These are phyloP conservation scores for Xestia ashworthii DNA, from an alignment of 2,888 invertebrate species.

Conservation along the genomic window DNA sequence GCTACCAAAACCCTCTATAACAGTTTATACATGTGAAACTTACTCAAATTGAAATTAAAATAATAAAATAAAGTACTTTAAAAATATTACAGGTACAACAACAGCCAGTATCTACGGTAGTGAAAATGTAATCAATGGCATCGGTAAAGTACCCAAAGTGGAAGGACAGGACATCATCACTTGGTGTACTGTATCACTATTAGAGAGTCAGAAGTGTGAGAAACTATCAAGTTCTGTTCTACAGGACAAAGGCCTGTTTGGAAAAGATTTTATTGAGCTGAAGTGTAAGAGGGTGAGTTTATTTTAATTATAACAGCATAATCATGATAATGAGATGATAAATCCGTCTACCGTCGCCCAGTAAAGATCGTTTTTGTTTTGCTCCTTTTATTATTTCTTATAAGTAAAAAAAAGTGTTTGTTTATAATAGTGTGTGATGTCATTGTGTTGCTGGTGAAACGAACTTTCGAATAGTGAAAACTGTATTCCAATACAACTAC, in stretches of 20 bases:
- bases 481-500: too few species aligned
- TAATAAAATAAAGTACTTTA: neutral
- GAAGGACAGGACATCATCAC: slow-evolving; percentile 86
- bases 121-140: slow-evolving; percentile 70
- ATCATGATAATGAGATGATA: too few species aligned
- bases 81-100: slow-evolving; percentile 63
- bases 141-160: slow-evolving; percentile 70
- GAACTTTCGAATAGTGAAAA: too few species aligned
- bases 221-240: slow-evolving; percentile 93
- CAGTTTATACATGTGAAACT: neutral
- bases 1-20: neutral
- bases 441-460: too few species aligned
- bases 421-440: too few species aligned
- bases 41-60: neutral
- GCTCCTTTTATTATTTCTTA: too few species aligned
- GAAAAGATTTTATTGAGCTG: slow-evolving; percentile 92
- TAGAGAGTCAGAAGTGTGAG: slow-evolving; percentile 96
- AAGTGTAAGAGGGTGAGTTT: slow-evolving; percentile 92
- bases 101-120: slow-evolving; percentile 69
- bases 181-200: slow-evolving; percentile 96
- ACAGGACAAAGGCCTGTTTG: slow-evolving; percentile 92
- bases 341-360: too few species aligned
- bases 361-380: too few species aligned
- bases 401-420: too few species aligned
- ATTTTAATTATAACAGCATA: neutral